Percentiles rank a stretch among this genome's conserved stretches.
phyloP scores from a whole-genome alignment of 2,888 invertebrate genomes.

The Pollenia angustigena region DNA sequence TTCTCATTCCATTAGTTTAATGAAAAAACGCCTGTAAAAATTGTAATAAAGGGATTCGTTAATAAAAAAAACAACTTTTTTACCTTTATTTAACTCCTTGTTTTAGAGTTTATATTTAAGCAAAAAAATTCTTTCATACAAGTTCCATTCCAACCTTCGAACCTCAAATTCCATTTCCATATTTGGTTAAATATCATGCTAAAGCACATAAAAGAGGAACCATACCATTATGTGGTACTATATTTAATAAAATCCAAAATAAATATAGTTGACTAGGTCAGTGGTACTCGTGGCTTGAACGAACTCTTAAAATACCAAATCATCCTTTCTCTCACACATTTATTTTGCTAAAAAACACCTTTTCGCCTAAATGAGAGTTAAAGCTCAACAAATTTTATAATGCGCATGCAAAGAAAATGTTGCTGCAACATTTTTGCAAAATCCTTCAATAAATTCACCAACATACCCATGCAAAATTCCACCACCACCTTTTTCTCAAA shows the following conservation, averaged over 20 bases:
- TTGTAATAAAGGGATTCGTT: too few species aligned
- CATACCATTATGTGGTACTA: background rate
- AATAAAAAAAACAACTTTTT: too few species aligned
- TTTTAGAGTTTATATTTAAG: too few species aligned
- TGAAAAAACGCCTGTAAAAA: too few species aligned
- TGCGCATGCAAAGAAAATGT: conserved; percentile 52
- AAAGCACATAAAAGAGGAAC: background rate
- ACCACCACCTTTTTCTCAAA: conserved; percentile 9
- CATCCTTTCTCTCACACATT: conserved; percentile 6
- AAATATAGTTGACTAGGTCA: conserved; percentile 72
- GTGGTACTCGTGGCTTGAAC: conserved; percentile 44
- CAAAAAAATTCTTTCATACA: background rate
- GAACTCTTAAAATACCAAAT: background rate
- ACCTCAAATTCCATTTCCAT: conserved; percentile 3
- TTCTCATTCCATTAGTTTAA: too few species aligned
- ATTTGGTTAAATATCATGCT: conserved; percentile 45
- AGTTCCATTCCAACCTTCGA: conserved; percentile 18
- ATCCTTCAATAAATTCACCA: background rate
- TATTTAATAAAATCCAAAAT: background rate
- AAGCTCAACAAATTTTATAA: conserved; percentile 37
- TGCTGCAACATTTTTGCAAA: conserved; percentile 48
- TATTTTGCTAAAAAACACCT: background rate
- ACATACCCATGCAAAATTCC: background rate
- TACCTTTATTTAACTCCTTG: too few species aligned
- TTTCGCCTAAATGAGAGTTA: background rate